A percentile compares a stretch with the other conserved stretches of the same genome.
phyloP scores from a whole-genome alignment of 2,888 invertebrate species.

The Spicauda simplicius region DNA sequence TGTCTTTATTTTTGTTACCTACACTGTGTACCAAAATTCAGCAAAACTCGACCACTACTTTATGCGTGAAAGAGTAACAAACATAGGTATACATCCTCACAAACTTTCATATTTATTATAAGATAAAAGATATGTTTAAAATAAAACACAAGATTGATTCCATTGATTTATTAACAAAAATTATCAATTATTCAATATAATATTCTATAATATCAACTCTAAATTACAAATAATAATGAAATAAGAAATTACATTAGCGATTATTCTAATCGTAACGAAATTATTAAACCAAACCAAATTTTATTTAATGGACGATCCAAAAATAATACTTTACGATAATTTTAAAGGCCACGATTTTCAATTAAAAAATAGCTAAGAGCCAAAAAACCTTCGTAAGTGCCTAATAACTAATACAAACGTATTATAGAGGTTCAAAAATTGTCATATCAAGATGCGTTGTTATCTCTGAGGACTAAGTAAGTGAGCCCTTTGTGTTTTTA shows the following conservation, averaged over 20 bases:
- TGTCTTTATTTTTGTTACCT: no score
- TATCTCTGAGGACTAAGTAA: no score
- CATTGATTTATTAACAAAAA: slow-evolving; percentile 61
- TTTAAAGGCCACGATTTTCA: background rate
- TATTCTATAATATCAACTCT: slow-evolving; percentile 42
- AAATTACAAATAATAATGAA: slow-evolving; percentile 13
- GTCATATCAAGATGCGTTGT: no score
- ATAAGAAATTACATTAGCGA: background rate
- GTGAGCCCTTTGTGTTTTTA: no score
- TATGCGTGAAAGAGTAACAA: no score
- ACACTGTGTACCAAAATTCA: no score
- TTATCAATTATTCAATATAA: slow-evolving; percentile 29
- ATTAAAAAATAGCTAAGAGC: background rate
- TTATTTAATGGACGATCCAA: slow-evolving; percentile 1
- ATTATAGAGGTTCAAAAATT: no score
- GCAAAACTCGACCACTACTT: no score
- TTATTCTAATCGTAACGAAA: background rate
- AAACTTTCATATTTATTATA: no score
- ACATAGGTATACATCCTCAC: no score
- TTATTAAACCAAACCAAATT: background rate
- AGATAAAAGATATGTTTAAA: slow-evolving; percentile 3
- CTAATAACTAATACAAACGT: no score
- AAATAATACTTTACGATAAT: slow-evolving; percentile 3
- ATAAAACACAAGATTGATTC: slow-evolving; percentile 46
- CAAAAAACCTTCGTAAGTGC: background rate